Evolutionary conservation across 2,797 vertebrate species (phyloP), one percentile per base, ranked within the genome.

Genomic region (Prunella strophiata): DNA sequence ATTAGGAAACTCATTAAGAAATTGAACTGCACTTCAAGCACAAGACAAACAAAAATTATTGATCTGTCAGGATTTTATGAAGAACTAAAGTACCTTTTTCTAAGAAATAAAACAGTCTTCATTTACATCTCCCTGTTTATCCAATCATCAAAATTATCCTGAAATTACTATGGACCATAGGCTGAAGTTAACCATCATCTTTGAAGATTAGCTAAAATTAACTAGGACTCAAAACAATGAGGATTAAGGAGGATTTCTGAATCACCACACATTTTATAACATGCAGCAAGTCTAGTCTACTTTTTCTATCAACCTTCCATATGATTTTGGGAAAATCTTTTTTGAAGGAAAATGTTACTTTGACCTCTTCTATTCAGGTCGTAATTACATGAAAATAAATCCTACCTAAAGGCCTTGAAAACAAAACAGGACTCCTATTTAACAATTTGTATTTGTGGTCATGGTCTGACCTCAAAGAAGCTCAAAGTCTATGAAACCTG

Each of bases 161-260:
- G 65, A 89, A 83, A 85, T 36, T 18, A 30, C 18, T 25, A 74
- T 7, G 42, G 48, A 73, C 14, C 38, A 38, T 0, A 62, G 42
- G 13, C 42, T 78, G 54, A 88, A 68, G 26, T 54, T 50, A 74
- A 32, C 20, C 12, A 63, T 8, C 4, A 1, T 58, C 30, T 80
- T 50, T 45, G 61, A 91, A 68, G 62, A 94, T 78, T 4, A 86
- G 27, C 54, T 84, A 55, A 59, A 91, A 78, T 48, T 58, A 91
- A 90, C n/a, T 12, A 81, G 47, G 70, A 68, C 40, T 91, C 77
- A 42, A 78, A 94, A 75, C 50, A 86, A 66, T 15, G 18, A 81
- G 66, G 47, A 72, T 85, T 54, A 81, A 85, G 57, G 13, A 91
- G 45, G 62, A 81, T 73, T 84, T 94, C 40, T 36, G 40, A 72